A percentile compares a stretch with the other conserved stretches of the same genome.
These are phyloP conservation scores for Noctilio leporinus DNA, from an alignment of 2,113 vertebrate genomes.

Conservation along the genomic window DNA sequence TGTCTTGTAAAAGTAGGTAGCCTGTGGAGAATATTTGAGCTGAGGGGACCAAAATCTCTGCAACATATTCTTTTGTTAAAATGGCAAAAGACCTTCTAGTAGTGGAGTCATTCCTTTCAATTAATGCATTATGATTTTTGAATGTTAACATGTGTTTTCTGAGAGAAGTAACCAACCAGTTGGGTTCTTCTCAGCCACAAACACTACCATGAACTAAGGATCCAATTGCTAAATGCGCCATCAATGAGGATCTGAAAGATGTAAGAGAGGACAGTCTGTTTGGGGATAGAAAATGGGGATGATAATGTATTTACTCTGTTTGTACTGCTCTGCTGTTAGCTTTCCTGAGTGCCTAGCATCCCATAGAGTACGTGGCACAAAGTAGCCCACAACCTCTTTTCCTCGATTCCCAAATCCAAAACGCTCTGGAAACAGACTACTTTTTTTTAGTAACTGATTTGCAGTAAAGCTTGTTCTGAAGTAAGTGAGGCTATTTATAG, in stretches of 20 bases:
- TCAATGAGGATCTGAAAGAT: not conserved
- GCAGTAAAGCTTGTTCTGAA: conserved; percentile 17
- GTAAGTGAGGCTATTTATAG: conserved; percentile 58
- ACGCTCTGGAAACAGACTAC: conserved; percentile 12
- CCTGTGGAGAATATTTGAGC: not conserved
- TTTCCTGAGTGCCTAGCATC: not conserved
- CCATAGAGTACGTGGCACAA: not conserved
- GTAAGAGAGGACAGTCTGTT: not conserved
- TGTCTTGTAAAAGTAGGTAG: not conserved
- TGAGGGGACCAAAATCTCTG: not conserved
- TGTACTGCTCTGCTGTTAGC: not conserved
- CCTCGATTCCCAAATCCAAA: not conserved
- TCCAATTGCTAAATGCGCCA: not conserved
- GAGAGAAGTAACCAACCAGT: not conserved
- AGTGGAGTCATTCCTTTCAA: not conserved
- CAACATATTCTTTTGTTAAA: not conserved
- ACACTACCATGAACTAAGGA: not conserved
- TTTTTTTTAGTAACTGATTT: conserved; percentile 21
- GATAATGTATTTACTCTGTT: not conserved
- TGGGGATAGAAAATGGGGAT: not conserved
- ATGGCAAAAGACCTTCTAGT: not conserved
- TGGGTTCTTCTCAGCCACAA: not conserved
- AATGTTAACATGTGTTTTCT: not conserved
- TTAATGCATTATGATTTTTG: not conserved
- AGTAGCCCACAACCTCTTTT: not conserved